These are phyloP conservation scores for Masticophis lateralis DNA, from an alignment of 2,797 vertebrate species.

Conservation along the genomic window DNA sequence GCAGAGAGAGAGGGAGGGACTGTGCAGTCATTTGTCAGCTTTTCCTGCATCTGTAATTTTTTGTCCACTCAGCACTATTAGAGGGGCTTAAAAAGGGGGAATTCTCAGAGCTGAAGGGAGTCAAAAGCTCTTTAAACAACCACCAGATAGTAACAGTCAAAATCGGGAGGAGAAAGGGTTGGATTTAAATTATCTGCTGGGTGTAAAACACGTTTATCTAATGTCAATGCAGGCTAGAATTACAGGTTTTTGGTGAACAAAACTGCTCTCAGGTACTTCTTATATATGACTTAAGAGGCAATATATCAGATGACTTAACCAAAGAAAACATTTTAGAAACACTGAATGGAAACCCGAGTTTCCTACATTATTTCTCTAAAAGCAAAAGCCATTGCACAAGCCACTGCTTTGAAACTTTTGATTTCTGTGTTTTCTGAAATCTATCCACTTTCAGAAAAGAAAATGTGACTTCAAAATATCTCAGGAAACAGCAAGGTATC, in stretches of 20 bases:
- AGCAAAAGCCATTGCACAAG: background rate
- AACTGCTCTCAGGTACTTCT: constrained; percentile 25
- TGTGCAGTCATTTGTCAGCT: constrained; percentile 72
- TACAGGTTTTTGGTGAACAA: constrained; percentile 15
- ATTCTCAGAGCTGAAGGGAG: constrained; percentile 58
- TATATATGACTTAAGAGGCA: constrained; percentile 36
- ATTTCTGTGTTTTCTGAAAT: background rate
- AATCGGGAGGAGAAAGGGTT: background rate
- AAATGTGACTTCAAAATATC: background rate
- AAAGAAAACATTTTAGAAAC: constrained; percentile 38
- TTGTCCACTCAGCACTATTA: constrained; percentile 79
- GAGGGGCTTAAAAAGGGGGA: constrained; percentile 67
- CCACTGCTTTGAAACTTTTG: background rate
- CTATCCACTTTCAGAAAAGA: background rate
- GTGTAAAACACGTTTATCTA: constrained; percentile 24
- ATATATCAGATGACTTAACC: background rate
- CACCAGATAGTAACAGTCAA: constrained; percentile 41
- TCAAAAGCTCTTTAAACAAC: constrained; percentile 56
- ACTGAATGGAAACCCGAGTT: constrained; percentile 45
- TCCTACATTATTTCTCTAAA: constrained; percentile 34
- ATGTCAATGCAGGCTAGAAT: constrained; percentile 23
- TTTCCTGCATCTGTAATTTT: constrained; percentile 76
- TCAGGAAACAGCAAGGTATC: constrained; percentile 36
- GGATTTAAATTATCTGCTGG: constrained; percentile 5
- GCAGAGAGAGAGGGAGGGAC: constrained; percentile 60